Base-by-base conservation (phyloP, 2,888 invertebrate species). In the Calameuta idolon region DNA sequence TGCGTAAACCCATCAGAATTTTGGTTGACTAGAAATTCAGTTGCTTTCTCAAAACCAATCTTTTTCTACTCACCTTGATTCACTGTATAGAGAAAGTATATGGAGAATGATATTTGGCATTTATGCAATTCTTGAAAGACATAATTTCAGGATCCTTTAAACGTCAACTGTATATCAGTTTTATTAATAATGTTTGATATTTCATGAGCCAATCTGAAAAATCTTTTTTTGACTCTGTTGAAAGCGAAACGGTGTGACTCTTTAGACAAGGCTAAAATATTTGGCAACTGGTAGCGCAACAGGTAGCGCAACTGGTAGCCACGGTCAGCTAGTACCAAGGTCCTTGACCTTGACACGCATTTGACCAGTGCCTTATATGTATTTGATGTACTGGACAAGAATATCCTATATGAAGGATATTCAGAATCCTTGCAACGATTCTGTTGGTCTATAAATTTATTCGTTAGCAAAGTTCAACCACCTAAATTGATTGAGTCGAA, bases 11-110 rank as follows among this genome's bases (percentile, higher is more conserved):
- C 12, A 37, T 12, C 12, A 37, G 15, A 15, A n/a, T 35, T 35
- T n/a, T 68, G 31, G 40, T 74, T n/a, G 5, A 35, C 23, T 74
- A 23, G n/a, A 74, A 74, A 74, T 55, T 75, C 12, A 75, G 23
- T 9, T 30, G 5, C 40, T 40, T 15, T 40, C 40, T 40, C 15
- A 15, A 15, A 40, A 15, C 15, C 40, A 40, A 40, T 40, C 15
- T 40, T 15, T 15, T 5, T 40, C 15, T 40, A 40, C 4, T 40
- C 40, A 40, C 40, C 40, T 40, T 40, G 5, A 40, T 15, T 15
- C 40, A 15, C 15, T 40, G 40, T 15, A 40, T 40, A 40, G 40
- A 40, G 15, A 40, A 40, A 5, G 40, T 40, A 40, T 15, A 40
- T 15, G 5, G 15, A 40, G 5, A 15, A 40, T 40, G 40, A 40